phyloP scores from a whole-genome alignment of 2,797 vertebrate genomes.

The Argentina silus region DNA sequence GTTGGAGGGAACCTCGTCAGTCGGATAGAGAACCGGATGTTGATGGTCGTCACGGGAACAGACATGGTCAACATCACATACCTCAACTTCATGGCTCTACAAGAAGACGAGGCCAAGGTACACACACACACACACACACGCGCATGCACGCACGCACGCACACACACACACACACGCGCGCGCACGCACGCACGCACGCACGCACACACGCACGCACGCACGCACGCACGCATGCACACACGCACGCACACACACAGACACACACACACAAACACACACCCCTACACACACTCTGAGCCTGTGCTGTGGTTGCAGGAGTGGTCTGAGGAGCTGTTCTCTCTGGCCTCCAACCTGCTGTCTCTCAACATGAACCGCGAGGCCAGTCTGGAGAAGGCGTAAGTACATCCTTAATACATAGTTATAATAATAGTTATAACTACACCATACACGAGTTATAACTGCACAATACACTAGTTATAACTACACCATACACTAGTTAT shows the following conservation, averaged over 20 bases:
- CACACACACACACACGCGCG: background rate
- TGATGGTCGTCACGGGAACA: constrained; percentile 93
- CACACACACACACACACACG: background rate
- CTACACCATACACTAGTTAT: background rate
- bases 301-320: constrained; percentile 81
- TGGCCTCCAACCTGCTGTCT: constrained; percentile 95
- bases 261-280: background rate
- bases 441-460: background rate
- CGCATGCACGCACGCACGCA: background rate
- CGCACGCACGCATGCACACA: constrained; percentile 47
- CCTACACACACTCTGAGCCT: background rate
- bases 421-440: background rate
- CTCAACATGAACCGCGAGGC: constrained; percentile 95
- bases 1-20: constrained; percentile 87
- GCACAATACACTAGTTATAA: constrained; percentile 2
- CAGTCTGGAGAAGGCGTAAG: constrained; percentile 98
- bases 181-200: background rate
- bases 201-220: constrained; percentile 16
- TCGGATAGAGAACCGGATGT: constrained; percentile 92
- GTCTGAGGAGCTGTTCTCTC: constrained; percentile 93
- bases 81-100: constrained; percentile 94
- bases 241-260: constrained; percentile 10
- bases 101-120: constrained; percentile 98
- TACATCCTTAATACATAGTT: constrained; percentile 25
- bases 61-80: constrained; percentile 96